phyloP scores from a whole-genome alignment of 2,113 vertebrate genomes.

The Urocitellus parryii region DNA sequence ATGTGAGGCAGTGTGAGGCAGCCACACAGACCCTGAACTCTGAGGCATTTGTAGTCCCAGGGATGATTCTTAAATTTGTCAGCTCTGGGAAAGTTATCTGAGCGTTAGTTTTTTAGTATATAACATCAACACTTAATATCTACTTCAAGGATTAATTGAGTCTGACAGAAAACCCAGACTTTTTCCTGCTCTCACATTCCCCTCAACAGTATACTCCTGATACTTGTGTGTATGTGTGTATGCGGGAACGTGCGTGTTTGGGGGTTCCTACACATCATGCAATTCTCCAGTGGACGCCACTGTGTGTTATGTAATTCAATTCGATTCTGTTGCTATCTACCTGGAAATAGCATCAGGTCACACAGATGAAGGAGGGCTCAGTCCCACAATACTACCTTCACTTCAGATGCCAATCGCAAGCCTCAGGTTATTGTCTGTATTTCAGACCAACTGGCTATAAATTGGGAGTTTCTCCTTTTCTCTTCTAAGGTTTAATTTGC shows the following conservation, averaged over 20 bases:
- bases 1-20: not conserved
- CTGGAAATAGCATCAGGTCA: not conserved
- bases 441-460: not conserved
- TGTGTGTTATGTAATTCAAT: not conserved
- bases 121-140: not conserved
- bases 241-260: fast-evolving
- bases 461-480: fast-evolving
- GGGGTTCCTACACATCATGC: not conserved
- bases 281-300: not conserved
- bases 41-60: not conserved
- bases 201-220: not conserved
- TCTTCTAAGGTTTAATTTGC: not conserved
- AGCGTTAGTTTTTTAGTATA: not conserved
- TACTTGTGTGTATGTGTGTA: not conserved
- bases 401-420: not conserved
- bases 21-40: not conserved
- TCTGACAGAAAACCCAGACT: not conserved
- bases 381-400: not conserved
- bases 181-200: not conserved
- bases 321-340: not conserved
- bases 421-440: not conserved
- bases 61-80: not conserved
- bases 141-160: not conserved
- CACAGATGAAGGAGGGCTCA: not conserved
- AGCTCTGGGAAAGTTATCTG: not conserved